Evolutionary conservation across 2,113 vertebrate genomes (phyloP), one percentile per base, ranked within the genome.

Genomic region (Eolophus roseicapilla): DNA sequence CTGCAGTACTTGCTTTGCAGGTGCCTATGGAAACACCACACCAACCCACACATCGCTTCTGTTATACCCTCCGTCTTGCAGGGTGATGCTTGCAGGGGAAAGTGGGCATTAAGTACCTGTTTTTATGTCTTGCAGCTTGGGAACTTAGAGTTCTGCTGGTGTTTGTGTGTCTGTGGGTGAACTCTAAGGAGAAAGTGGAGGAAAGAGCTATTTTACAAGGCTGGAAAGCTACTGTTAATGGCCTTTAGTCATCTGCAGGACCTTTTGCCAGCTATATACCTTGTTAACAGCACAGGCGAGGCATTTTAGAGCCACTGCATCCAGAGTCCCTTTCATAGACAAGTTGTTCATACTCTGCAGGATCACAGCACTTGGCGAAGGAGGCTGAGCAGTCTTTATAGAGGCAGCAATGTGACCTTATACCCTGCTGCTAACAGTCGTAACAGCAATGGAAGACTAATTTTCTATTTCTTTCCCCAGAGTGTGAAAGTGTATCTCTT

Each of bases 381-480:
- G 68, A 96, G 85, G 59, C 24, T 77, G 92, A 93, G 76, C 94
- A 88, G 9, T 93, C 55, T 77, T 95, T 95, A 80, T 63, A 77
- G 75, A 96, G 75, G 43, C n/a, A 92, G 46, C 79, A 83, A 50
- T 74, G 49, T 74, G 90, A 95, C 90, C 90, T 96, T 82, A 60
- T 86, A 88, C 44, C 75, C 85, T 0, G 6, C 92, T 93, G 93
- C 37, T 93, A 95, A 63, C 14, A 2, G 64, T 39, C 92, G 88
- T 89, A 96, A 90, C 59, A 93, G 85, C 71, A 93, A 80, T 53
- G 78, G 53, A 93, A 97, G 93, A 93, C 88, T 91, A 91, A 96
- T 94, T 95, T 89, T 91, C 84, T 65, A 3, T 79, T 91, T 93
- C 75, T 93, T 96, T 95, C 28, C 68, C 57, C 59, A 67, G 78